Evolutionary conservation across 2,797 vertebrate species (phyloP), one percentile per base, ranked within the genome.

Genomic region (Poecilia picta): DNA sequence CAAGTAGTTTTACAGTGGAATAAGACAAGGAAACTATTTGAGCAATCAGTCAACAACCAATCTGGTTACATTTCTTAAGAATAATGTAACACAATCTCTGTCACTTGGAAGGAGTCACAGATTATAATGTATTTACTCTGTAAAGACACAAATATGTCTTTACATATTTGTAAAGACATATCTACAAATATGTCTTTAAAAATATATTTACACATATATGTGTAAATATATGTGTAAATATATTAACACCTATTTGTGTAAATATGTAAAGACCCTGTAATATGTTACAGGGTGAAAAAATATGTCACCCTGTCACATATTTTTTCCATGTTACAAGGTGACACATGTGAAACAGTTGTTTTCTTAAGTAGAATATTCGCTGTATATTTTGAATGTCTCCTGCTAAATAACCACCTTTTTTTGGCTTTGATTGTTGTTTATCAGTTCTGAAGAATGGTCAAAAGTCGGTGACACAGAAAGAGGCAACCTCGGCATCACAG

Each of bases 371-470:
- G 7, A 31, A 31, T 2, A 46, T 8, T 66, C 7, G 23, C 2
- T 66, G 8, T 2, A 66, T 39, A 18, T 66, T 66, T 39, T 66
- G 62, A 66, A 66, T 23, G 33, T 2, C 5, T 66, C 36, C 33
- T 66, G 20, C 8, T 66, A 66, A 66, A 66, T 41, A 66, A 66
- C 31, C 18, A 23, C 45, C 45, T 46, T 66, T 0, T 0, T 5
- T 23, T 39, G 57, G 55, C 79, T 51, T 74, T 2, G 23, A 11
- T 78, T 31, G 66, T 75, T 23, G 2, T 36, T 75, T n/a, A 2
- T 36, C 76, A 99, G 98, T 74, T 99, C 98, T 18, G 95, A 97
- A 66, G 97, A 99, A 86, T 99, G 98, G 98, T 91, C 95, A 64
- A 97, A 96, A 82, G 94, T 99, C 39, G 97, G 96, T 1, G 82